Percentiles rank a stretch among this genome's conserved stretches.
These are phyloP conservation scores for Danionella dracula DNA, from an alignment of 2,797 vertebrate genomes.

Conservation along the genomic window DNA sequence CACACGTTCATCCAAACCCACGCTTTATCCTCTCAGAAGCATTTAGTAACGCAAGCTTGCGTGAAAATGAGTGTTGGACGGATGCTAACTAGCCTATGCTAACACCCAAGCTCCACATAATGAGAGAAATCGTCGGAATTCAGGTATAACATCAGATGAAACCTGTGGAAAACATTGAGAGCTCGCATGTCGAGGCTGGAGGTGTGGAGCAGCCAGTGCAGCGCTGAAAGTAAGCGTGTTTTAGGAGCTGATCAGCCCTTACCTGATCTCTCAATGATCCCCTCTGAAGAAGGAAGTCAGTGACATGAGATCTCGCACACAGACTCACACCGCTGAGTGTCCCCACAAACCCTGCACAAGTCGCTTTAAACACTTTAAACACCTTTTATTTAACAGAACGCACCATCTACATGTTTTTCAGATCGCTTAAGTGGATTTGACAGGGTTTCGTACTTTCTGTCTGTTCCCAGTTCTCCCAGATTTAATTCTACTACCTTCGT, in stretches of 20 bases:
- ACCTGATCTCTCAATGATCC: constrained; percentile 27
- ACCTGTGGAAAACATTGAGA: neutral
- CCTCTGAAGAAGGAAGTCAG: constrained; percentile 34
- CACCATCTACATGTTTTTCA: no score
- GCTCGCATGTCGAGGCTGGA: neutral
- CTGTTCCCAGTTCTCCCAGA: no score
- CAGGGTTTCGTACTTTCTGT: no score
- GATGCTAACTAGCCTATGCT: constrained; percentile 28
- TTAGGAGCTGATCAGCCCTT: neutral
- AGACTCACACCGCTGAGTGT: neutral
- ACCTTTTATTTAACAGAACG: no score
- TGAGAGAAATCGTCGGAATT: neutral
- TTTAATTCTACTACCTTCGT: no score
- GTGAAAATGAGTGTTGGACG: neutral
- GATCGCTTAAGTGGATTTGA: no score
- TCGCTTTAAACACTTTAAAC: neutral
- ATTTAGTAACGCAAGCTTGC: neutral
- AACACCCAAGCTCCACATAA: neutral
- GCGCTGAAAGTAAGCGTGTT: neutral
- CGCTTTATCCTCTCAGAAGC: neutral
- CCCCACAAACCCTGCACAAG: constrained; percentile 2
- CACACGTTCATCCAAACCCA: neutral
- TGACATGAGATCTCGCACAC: neutral
- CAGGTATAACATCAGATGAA: neutral
- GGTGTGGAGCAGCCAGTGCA: neutral